phyloP scores from a whole-genome alignment of 2,888 invertebrate species.

The Ptychoptera contaminata region DNA sequence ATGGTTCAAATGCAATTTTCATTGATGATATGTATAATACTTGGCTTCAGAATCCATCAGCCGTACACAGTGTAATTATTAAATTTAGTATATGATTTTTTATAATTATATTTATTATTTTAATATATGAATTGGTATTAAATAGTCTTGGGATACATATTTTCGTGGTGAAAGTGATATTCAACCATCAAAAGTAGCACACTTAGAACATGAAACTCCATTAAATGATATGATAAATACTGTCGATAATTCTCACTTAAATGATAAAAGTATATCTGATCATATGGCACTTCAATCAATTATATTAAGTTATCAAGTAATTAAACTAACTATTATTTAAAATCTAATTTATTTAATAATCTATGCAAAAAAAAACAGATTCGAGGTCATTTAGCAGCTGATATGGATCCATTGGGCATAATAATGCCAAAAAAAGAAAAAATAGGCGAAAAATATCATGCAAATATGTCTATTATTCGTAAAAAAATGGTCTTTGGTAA shows the following conservation, averaged over 20 bases:
- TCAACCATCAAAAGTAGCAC: slow-evolving; percentile 49
- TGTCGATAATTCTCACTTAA: slow-evolving; percentile 33
- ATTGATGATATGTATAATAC: slow-evolving; percentile 98
- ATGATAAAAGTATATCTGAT: slow-evolving; percentile 88
- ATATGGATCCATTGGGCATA: slow-evolving; percentile 66
- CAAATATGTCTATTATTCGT: slow-evolving; percentile 22
- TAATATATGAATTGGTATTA: slow-evolving; percentile 12
- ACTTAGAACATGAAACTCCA: slow-evolving; percentile 44
- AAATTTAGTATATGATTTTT: too few relatives aligned
- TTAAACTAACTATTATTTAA: neutral
- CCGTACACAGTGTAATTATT: slow-evolving; percentile 81
- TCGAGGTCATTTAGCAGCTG: slow-evolving; percentile 69
- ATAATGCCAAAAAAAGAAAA: slow-evolving; percentile 18
- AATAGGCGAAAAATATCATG: slow-evolving; percentile 30
- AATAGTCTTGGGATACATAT: slow-evolving; percentile 82
- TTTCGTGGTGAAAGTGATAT: slow-evolving; percentile 60
- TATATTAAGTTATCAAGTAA: slow-evolving; percentile 97
- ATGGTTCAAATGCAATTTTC: slow-evolving; percentile 87
- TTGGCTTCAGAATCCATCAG: slow-evolving; percentile 86
- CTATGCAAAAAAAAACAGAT: slow-evolving; percentile 42
- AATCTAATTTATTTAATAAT: too few relatives aligned
- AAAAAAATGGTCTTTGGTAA: slow-evolving; percentile 13
- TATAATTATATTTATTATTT: too few relatives aligned
- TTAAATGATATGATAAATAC: slow-evolving; percentile 35
- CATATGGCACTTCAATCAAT: slow-evolving; percentile 97